Percentiles rank a stretch among this genome's conserved stretches.
phyloP scores from a whole-genome alignment of 2,888 invertebrate genomes.

The Campaea margaritaria region DNA sequence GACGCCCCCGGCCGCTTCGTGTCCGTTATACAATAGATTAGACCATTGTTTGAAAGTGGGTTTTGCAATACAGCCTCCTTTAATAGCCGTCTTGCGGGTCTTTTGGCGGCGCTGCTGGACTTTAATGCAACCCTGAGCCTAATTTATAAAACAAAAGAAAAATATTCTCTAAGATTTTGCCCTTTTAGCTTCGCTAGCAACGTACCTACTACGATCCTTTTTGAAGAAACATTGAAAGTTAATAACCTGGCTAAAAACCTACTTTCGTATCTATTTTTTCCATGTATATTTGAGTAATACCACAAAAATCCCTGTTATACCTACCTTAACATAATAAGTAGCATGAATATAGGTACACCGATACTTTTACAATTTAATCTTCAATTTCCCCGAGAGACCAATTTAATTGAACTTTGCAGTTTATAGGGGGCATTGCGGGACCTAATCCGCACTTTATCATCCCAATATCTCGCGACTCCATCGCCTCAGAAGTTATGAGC shows the following conservation, averaged over 20 bases:
- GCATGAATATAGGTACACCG: background rate
- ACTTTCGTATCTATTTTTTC: background rate
- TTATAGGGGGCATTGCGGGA: conserved; percentile 42
- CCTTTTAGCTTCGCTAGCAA: conserved; percentile 6
- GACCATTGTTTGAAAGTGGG: conserved; percentile 43
- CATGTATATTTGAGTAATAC: background rate
- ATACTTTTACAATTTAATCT: conserved; percentile 42
- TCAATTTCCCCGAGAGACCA: conserved; percentile 38
- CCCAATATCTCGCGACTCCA: conserved; percentile 42
- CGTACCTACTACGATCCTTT: conserved; percentile 5
- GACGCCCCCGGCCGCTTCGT: conserved; percentile 31
- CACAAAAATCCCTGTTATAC: background rate
- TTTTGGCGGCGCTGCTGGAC: conserved; percentile 21
- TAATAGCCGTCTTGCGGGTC: conserved; percentile 35
- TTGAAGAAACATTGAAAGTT: conserved; percentile 1
- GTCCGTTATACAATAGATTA: conserved; percentile 41
- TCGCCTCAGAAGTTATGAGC: conserved; percentile 42
- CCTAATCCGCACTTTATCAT: conserved; percentile 46
- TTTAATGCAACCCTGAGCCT: conserved; percentile 30
- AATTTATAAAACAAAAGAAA: conserved; percentile 24
- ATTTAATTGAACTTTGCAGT: conserved; percentile 46
- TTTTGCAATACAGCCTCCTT: conserved; percentile 39
- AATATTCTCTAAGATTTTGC: conserved; percentile 20
- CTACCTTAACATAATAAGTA: background rate
- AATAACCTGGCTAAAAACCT: background rate